Evolutionary conservation across 2,797 vertebrate genomes (phyloP).

Genomic region (Agapornis canus): DNA sequence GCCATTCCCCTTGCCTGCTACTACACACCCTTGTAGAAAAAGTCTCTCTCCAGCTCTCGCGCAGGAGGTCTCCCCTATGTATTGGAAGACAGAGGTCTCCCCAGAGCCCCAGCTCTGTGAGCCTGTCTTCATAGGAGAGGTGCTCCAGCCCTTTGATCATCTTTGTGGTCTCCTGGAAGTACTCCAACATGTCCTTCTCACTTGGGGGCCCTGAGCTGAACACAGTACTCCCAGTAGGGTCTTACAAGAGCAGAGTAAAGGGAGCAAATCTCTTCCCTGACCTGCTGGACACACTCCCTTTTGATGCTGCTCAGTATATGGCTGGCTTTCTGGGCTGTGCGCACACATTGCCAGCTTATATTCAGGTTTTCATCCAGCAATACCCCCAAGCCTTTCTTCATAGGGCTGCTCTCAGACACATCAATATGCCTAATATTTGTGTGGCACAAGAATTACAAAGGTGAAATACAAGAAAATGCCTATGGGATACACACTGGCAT

Average conservation of each 20-base stretch:
- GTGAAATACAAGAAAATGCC: background rate
- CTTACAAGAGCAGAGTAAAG: background rate
- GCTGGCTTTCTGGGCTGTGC: fast-evolving
- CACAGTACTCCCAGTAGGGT: fast-evolving
- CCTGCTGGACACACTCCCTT: fast-evolving
- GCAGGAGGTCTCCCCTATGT: too few species aligned
- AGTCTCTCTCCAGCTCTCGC: background rate
- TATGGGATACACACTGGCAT: background rate
- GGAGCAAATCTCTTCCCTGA: fast-evolving
- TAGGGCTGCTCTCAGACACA: background rate
- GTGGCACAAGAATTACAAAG: background rate
- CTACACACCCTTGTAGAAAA: background rate
- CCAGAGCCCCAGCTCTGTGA: background rate
- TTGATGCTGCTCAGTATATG: fast-evolving
- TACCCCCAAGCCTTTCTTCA: background rate
- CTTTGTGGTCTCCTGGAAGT: background rate
- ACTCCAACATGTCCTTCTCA: background rate
- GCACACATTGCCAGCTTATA: fast-evolving
- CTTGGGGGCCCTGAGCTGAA: background rate
- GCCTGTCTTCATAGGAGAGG: background rate
- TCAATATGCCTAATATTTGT: background rate
- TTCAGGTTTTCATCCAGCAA: background rate
- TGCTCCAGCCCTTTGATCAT: background rate
- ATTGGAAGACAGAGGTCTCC: background rate
- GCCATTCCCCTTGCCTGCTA: background rate